Base-by-base conservation (phyloP, 92 coral and sea anemone species). In the Muricea muricata region DNA sequence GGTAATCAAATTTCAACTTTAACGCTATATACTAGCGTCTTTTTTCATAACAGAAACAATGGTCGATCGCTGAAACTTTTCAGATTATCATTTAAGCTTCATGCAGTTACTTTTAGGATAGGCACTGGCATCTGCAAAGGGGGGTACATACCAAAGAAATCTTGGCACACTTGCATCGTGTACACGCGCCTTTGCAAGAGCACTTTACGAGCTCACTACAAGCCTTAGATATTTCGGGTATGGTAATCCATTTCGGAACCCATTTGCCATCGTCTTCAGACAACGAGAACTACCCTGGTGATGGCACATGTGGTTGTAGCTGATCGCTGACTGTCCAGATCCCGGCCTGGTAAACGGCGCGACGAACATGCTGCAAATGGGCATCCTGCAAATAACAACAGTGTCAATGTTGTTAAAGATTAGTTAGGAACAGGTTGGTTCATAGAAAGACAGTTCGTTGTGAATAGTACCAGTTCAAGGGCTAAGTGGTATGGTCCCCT, bases 221-320 rank as follows among this genome's bases (percentile, higher is more conserved):
- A 28, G 90, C 90, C 48, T 85, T 85, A 28, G 92, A 91, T 21
- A 88, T 92, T 48, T 91, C 90, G 18, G 92, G 90, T 34, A 91
- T 88, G 79, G 65, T 91, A 7, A 91, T 88, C 92, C 92, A 91
- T 14, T 75, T 40, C 13, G 94, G 94, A 33, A 74, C 83, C 94
- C 92, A 91, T 47, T 31, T 26, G 34, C 90, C 89, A 48, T 57
- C 92, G 85, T 81, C 79, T 73, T 12, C 58, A 9, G 60, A 46
- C 92, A 92, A 88, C 25, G 89, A 72, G 58, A 91, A 91, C 12
- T 78, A 72, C 26, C 37, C 79, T 17, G 94, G 89, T 6, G 91
- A 91, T 68, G 94, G 89, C 25, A 66, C 35, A n/a, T 34, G 81
- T 30, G 56, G 89, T 84, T 68, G 20, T 50, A 87, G 54, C 57